Percentiles rank a stretch among this genome's conserved stretches.
Conservation (phyloP, 2,888 invertebrate genomes). For the Pelosia muscerda region DNA sequence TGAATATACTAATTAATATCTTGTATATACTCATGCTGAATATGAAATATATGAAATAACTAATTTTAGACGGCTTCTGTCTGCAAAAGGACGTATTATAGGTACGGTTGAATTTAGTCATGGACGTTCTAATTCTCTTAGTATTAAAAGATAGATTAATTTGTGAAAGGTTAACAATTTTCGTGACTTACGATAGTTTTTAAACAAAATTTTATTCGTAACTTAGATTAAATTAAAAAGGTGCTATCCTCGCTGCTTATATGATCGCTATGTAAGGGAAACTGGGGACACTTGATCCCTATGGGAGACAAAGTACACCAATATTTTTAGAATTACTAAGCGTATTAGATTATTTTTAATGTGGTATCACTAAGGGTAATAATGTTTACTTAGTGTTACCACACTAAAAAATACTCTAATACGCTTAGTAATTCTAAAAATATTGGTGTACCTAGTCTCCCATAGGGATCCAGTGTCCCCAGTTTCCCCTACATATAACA, state of each 20-base stretch:
- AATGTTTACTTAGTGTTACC: too few species aligned
- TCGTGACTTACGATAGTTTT: slow-evolving; percentile 9
- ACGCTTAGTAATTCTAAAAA: too few species aligned
- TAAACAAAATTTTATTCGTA: background rate
- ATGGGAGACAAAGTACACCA: too few species aligned
- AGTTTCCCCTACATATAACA: too few species aligned
- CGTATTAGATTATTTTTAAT: too few species aligned
- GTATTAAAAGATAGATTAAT: slow-evolving; percentile 5
- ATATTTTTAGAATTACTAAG: too few species aligned
- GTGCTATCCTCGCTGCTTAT: background rate
- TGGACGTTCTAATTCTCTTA: slow-evolving; percentile 37
- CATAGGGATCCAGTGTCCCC: too few species aligned
- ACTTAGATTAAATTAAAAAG: slow-evolving; percentile 1
- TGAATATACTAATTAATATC: slow-evolving; percentile 23
- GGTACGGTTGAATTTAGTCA: slow-evolving; percentile 39
- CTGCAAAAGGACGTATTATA: slow-evolving; percentile 38
- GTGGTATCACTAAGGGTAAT: too few species aligned
- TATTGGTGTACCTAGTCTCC: too few species aligned
- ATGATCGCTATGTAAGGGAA: slow-evolving; percentile 17
- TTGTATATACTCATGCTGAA: slow-evolving; percentile 33
- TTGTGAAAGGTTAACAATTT: slow-evolving; percentile 12
- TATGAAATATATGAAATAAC: slow-evolving; percentile 23
- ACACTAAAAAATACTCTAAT: too few species aligned
- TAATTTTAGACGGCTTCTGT: slow-evolving; percentile 33
- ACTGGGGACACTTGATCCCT: too few species aligned